A percentile compares a stretch with the other conserved stretches of the same genome.
These are phyloP conservation scores for Venusia cambrica DNA, from an alignment of 2,888 invertebrate genomes.

Conservation along the genomic window DNA sequence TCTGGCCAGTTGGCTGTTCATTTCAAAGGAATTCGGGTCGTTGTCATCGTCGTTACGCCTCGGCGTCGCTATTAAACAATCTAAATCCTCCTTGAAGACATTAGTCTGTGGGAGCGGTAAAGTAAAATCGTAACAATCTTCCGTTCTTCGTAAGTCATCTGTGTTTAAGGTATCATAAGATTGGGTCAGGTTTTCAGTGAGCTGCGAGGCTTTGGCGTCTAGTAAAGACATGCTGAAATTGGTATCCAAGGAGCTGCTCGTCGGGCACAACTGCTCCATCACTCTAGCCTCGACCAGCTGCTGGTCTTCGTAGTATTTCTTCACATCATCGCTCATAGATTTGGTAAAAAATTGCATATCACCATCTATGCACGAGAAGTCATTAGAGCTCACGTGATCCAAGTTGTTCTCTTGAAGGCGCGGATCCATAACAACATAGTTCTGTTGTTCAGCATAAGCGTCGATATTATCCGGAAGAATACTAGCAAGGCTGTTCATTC, in stretches of 20 bases:
- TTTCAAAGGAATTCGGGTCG: constrained; percentile 45
- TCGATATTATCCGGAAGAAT: constrained; percentile 70
- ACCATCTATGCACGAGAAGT: constrained; percentile 70
- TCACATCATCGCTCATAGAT: constrained; percentile 74
- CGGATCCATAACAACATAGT: constrained; percentile 63
- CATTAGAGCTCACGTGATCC: constrained; percentile 56
- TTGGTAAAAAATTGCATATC: constrained; percentile 76
- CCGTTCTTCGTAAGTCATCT: constrained; percentile 62
- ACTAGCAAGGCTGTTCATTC: constrained; percentile 63
- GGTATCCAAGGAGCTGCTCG: constrained; percentile 59
- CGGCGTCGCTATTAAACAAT: constrained; percentile 65
- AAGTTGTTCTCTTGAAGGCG: constrained; percentile 56
- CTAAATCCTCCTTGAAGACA: constrained; percentile 67
- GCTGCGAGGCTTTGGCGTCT: constrained; percentile 58
- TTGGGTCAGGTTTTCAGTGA: constrained; percentile 55
- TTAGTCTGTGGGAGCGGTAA: constrained; percentile 58
- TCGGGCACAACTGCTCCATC: constrained; percentile 65
- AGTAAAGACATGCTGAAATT: constrained; percentile 68
- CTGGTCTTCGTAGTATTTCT: constrained; percentile 71
- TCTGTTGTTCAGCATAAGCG: constrained; percentile 66
- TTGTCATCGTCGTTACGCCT: constrained; percentile 54
- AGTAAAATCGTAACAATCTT: constrained; percentile 68
- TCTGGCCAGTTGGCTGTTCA: constrained; percentile 41
- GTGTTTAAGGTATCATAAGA: constrained; percentile 56
- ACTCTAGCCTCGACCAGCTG: constrained; percentile 59